Percentiles rank a stretch among this genome's conserved stretches.
Conservation (phyloP, 2,797 vertebrate genomes). For the Astyanax mexicanus region DNA sequence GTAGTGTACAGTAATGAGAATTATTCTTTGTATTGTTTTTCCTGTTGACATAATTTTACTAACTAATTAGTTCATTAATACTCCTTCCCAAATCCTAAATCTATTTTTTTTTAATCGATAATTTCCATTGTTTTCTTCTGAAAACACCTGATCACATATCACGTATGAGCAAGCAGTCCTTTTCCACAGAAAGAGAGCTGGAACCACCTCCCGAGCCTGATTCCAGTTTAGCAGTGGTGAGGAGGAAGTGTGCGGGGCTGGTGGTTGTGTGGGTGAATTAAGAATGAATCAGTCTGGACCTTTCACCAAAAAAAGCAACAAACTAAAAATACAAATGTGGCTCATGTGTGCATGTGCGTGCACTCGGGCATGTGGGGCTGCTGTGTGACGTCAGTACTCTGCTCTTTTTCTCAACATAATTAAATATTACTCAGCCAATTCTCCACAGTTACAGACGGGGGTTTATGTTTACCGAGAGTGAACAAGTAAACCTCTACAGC, state of each 20-base stretch:
- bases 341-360: background rate
- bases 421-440: background rate
- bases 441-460: background rate
- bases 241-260: background rate
- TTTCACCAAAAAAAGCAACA: background rate
- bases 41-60: too few relatives aligned
- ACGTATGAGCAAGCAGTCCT: too few relatives aligned
- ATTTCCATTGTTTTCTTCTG: background rate
- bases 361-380: background rate
- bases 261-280: background rate
- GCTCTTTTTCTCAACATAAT: background rate
- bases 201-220: background rate
- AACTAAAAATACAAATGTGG: background rate
- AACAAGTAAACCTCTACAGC: background rate
- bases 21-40: too few relatives aligned
- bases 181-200: background rate
- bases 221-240: background rate
- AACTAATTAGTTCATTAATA: background rate
- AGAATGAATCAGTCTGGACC: conserved; percentile 3
- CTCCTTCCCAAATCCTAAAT: background rate
- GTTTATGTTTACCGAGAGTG: background rate
- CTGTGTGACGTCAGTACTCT: background rate
- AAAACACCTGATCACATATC: too few relatives aligned
- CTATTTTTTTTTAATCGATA: background rate
- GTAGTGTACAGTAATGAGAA: too few relatives aligned